Percentiles rank a stretch among this genome's conserved stretches.
Conservation (phyloP, 2,888 invertebrate genomes). For the Tanypteryx hageni region DNA sequence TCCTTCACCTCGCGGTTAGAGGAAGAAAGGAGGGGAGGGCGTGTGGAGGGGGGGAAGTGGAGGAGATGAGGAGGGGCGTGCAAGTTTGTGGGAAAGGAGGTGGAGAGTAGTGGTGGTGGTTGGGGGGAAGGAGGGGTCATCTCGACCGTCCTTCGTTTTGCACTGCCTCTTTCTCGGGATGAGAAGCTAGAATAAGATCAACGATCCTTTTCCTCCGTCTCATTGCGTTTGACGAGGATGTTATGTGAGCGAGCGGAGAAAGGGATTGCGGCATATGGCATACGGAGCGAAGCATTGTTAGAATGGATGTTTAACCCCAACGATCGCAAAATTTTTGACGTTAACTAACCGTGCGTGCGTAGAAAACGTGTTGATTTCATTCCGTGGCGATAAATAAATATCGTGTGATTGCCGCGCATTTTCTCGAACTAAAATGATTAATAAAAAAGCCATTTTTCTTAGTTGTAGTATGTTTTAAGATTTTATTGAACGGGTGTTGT, state of each 20-base stretch:
- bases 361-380: too few relatives aligned
- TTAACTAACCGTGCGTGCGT: too few relatives aligned
- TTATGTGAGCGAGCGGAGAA: background rate
- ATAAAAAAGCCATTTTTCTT: too few relatives aligned
- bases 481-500: too few relatives aligned
- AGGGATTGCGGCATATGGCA: too few relatives aligned
- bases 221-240: conserved; percentile 1
- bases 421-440: too few relatives aligned
- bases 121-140: conserved; percentile 1
- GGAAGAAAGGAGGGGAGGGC: background rate
- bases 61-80: background rate
- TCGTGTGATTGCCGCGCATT: too few relatives aligned
- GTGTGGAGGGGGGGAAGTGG: background rate
- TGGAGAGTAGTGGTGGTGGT: background rate
- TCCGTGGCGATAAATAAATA: too few relatives aligned
- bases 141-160: conserved; percentile 36
- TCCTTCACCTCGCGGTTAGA: conserved; percentile 42
- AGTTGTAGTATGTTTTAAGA: too few relatives aligned
- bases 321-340: too few relatives aligned
- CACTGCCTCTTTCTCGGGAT: conserved; percentile 45
- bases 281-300: too few relatives aligned
- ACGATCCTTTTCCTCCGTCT: conserved; percentile 8
- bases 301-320: too few relatives aligned
- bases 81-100: background rate
- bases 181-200: conserved; percentile 54